phyloP scores from a whole-genome alignment of 2,113 vertebrate species.

The Ondatra zibethicus region DNA sequence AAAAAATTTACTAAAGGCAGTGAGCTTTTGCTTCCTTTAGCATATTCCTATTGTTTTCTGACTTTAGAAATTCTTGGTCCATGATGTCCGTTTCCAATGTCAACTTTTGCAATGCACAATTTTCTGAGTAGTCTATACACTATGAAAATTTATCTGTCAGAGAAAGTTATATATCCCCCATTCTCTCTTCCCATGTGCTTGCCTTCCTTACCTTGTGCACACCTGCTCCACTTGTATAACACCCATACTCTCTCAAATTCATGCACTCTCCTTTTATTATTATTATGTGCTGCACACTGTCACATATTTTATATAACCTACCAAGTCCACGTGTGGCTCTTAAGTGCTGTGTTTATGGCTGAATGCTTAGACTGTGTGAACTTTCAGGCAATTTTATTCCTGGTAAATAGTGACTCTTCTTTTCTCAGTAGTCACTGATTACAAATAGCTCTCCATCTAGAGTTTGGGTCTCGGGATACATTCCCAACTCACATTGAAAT shows the following conservation, averaged over 20 bases:
- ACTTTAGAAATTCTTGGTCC: background rate
- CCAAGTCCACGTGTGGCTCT: background rate
- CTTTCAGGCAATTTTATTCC: background rate
- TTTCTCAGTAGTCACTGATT: background rate
- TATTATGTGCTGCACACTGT: background rate
- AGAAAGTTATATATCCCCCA: background rate
- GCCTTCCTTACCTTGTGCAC: background rate
- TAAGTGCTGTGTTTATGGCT: too few species aligned
- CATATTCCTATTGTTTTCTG: background rate
- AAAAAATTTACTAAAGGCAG: background rate
- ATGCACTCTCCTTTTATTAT: background rate
- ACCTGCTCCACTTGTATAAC: fast-evolving
- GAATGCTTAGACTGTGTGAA: background rate
- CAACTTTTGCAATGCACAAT: background rate
- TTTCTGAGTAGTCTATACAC: background rate
- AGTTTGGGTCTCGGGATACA: too few species aligned
- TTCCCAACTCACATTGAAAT: background rate
- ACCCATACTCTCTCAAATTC: too few species aligned
- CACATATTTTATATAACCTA: background rate
- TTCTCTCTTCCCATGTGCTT: background rate
- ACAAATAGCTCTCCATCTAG: background rate
- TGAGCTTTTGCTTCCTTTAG: background rate
- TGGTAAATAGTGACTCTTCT: background rate
- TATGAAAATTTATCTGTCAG: background rate
- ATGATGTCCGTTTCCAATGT: background rate